Percentiles rank a stretch among this genome's conserved stretches.
Evolutionary conservation across 2,797 vertebrate genomes (phyloP).

Genomic region (Danio jaintianensis): DNA sequence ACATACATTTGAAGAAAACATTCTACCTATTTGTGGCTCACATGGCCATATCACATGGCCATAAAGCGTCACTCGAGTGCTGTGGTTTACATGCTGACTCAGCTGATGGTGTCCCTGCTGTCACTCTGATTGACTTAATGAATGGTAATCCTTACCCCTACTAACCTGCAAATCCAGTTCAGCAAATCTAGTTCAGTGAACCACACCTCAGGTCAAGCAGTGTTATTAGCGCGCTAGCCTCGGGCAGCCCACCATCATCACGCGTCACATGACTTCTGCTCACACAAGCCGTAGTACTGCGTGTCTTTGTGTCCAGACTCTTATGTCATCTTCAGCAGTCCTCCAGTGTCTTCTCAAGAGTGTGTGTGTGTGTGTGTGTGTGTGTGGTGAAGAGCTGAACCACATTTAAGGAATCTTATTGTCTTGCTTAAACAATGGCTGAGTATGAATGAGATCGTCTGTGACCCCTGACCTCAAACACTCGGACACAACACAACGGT

Average conservation of each 20-base stretch:
- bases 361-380: too few relatives aligned
- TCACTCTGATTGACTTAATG: conserved; percentile 20
- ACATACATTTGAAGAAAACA: too few relatives aligned
- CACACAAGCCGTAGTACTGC: conserved; percentile 5
- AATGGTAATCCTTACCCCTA: conserved; percentile 30
- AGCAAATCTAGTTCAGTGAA: conserved; percentile 9
- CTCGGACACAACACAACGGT: not conserved
- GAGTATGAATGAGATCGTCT: conserved; percentile 63
- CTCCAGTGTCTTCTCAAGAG: not conserved
- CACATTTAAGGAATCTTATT: conserved; percentile 70
- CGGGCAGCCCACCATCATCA: not conserved
- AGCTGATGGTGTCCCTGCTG: conserved; percentile 21
- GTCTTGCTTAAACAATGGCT: conserved; percentile 71
- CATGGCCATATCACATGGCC: too few relatives aligned
- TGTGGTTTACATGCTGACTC: conserved; percentile 25
- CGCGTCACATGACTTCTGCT: conserved; percentile 8
- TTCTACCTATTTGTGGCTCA: too few relatives aligned
- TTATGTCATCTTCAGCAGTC: not conserved
- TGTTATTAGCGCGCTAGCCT: conserved; percentile 21
- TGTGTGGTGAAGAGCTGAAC: conserved; percentile 66
- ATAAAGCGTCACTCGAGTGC: too few relatives aligned
- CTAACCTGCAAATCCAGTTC: conserved; percentile 30
- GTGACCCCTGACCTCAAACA: conserved; percentile 49
- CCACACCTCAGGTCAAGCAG: not conserved
- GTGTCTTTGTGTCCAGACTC: conserved; percentile 22